Base-by-base conservation (phyloP, 2,888 invertebrate genomes). In the Panopea generosa region DNA sequence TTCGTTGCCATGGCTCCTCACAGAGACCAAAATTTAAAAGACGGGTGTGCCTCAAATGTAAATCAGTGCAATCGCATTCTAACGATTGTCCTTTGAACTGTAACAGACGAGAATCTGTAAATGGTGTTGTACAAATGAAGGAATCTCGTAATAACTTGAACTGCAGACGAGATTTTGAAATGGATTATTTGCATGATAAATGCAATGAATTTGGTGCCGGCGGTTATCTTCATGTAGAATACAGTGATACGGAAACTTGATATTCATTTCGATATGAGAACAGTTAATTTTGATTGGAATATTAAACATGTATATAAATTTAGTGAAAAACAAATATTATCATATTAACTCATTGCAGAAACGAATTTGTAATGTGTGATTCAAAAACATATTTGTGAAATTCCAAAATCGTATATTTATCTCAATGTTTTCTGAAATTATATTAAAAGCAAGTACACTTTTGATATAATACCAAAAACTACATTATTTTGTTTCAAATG, bases 1-100 rank as follows among this genome's bases (percentile, higher is more conserved):
- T 98, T 92, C 95, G 96, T 63, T 98, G 98, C 91, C 95, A 95
- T 56, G 97, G 97, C 7, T 96, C 97, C 95, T 95, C 96, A 80
- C 96, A 96, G 90, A 94, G 97, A 73, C 96, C 97, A 78, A 81
- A 83, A 65, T 80, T 82, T 53, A 86, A 85, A 69, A 80, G 59
- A 65, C 61, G 82, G 56, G 73, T 75, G 55, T 88, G 87, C 71
- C 82, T 83, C 49, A 83, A 84, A 63, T 87, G 87, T 71, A 87
- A 86, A 78, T 70, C 77, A 24, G 24, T 67, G 29, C 71, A 69
- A 26, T 62, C 63, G 38, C 75, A 80, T 56, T 73, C 57, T 40
- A 53, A 65, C 2, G 72, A 69, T n/a, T 77, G 81, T 50, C 74
- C 82, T 14, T 47, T 76, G 38, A 67, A 68, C 49, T 57, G 33